Evolutionary conservation across 2,113 vertebrate genomes (phyloP).

Genomic region (Sprattus sprattus): DNA sequence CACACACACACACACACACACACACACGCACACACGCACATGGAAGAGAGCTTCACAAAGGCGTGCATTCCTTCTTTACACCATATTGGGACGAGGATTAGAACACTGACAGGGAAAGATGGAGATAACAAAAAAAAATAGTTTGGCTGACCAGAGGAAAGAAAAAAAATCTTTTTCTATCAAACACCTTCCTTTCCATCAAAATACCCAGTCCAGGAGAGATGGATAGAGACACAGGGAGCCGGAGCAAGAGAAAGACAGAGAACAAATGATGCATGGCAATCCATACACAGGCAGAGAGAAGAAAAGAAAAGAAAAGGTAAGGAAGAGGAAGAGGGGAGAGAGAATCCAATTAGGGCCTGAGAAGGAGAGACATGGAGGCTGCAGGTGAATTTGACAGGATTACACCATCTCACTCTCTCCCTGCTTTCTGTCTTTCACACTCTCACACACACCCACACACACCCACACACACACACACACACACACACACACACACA

Average conservation of each 20-base stretch:
- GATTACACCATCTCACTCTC: slow-evolving; percentile 3
- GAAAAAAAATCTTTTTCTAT: not conserved
- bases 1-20: not conserved
- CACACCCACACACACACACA: not conserved
- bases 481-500: not conserved
- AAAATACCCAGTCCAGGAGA: not conserved
- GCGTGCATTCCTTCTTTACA: not conserved
- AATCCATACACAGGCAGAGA: not conserved
- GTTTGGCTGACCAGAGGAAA: not conserved
- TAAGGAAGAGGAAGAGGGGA: not conserved
- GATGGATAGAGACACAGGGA: not conserved
- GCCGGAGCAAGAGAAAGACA: not conserved
- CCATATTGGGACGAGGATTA: not conserved
- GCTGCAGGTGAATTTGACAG: slow-evolving; percentile 18
- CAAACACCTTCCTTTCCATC: not conserved
- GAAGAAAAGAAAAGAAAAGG: not conserved
- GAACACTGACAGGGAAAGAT: not conserved
- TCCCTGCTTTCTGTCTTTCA: not conserved
- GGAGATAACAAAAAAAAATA: slow-evolving; percentile 1
- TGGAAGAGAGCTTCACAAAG: not conserved
- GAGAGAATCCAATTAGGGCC: not conserved
- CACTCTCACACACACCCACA: not conserved
- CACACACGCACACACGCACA: not conserved
- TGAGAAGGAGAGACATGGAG: not conserved
- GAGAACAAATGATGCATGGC: not conserved